A percentile compares a stretch with the other conserved stretches of the same genome.
Conservation (phyloP, 1,140 invertebrate genomes). For the Reticulitermes speratus region DNA sequence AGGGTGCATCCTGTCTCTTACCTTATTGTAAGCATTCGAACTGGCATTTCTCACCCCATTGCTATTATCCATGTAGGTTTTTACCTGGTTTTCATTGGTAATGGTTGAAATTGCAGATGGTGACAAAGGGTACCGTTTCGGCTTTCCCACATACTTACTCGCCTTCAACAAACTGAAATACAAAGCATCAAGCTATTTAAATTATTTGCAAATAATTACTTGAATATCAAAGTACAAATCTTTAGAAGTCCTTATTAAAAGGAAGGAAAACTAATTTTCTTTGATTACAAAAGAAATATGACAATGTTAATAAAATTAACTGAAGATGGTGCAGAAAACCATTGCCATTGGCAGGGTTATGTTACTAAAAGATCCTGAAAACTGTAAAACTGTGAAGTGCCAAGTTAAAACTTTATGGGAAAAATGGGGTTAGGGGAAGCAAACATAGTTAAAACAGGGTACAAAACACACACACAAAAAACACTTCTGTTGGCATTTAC, state of each 20-base stretch:
- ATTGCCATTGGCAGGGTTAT: no score
- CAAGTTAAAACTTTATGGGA: no score
- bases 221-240: neutral
- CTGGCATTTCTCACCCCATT: slow-evolving; percentile 80
- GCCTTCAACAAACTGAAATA: slow-evolving; percentile 44
- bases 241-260: neutral
- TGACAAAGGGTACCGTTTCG: slow-evolving; percentile 44
- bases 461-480: no score
- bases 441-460: no score
- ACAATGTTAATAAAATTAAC: no score
- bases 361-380: no score
- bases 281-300: neutral
- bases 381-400: no score
- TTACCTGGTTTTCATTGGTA: slow-evolving; percentile 75
- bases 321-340: no score
- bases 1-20: slow-evolving; percentile 53
- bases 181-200: slow-evolving; percentile 24
- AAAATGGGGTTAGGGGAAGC: no score
- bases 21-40: slow-evolving; percentile 91
- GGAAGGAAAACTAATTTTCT: neutral
- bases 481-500: no score
- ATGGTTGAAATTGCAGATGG: slow-evolving; percentile 44
- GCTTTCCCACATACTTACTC: slow-evolving; percentile 45
- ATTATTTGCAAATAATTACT: neutral
- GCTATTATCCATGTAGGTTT: slow-evolving; percentile 94